Conservation (phyloP, 2,113 vertebrate genomes). For the Nasalis larvatus region DNA sequence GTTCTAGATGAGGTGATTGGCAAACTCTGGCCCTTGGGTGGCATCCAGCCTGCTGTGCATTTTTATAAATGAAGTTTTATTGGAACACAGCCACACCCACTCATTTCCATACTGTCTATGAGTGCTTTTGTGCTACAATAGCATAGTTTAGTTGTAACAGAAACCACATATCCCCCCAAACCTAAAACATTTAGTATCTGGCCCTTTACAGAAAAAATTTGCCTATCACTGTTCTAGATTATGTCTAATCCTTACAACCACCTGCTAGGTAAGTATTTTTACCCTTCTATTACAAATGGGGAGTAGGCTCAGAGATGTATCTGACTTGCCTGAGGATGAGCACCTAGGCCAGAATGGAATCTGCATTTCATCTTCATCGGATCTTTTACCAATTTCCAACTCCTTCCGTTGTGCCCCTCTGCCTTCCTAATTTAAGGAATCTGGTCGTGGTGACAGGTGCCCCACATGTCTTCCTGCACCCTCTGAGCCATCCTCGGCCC, state of each 20-base stretch:
- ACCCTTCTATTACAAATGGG: not conserved
- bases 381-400: not conserved
- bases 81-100: not conserved
- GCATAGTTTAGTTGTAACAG: not conserved
- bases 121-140: not conserved
- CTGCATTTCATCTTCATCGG: not conserved
- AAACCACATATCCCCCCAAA: not conserved
- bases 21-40: not conserved
- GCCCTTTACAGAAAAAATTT: not conserved
- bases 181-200: not conserved
- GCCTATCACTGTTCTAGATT: not conserved
- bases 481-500: not conserved
- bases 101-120: not conserved
- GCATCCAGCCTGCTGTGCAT: not conserved
- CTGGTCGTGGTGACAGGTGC: no score
- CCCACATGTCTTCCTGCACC: not conserved
- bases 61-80: slow-evolving; percentile 43
- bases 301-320: not conserved
- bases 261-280: not conserved
- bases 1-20: not conserved
- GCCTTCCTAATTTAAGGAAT: not conserved
- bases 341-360: not conserved
- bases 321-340: not conserved
- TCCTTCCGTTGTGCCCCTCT: not conserved
- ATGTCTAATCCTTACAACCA: not conserved